Percentiles rank a stretch among this genome's conserved stretches.
These are phyloP conservation scores for Bicyclus anynana DNA, from an alignment of 1,140 invertebrate species.

Conservation along the genomic window DNA sequence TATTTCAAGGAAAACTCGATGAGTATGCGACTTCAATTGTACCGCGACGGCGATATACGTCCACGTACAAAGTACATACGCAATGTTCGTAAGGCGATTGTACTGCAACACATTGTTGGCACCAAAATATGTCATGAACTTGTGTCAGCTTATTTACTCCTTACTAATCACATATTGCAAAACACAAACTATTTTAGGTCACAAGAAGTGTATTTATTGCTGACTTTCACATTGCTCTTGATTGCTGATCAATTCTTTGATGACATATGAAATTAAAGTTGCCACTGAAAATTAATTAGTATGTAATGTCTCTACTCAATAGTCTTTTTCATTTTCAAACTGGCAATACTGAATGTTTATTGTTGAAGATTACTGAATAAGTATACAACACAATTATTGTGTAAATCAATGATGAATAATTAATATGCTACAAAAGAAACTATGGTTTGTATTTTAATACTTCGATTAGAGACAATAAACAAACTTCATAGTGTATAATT, in stretches of 20 bases:
- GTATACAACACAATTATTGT: background rate
- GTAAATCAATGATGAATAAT: background rate
- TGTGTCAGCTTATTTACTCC: background rate
- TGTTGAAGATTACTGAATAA: background rate
- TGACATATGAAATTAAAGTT: conserved; percentile 53
- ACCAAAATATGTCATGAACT: background rate
- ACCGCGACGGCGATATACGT: conserved; percentile 30
- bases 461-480: too few species aligned
- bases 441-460: too few species aligned
- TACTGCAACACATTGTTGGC: background rate
- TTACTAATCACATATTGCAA: conserved; percentile 16
- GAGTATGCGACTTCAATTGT: conserved; percentile 32
- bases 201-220: conserved; percentile 35
- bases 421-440: too few species aligned
- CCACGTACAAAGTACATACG: conserved; percentile 38
- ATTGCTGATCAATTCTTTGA: conserved; percentile 12
- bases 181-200: conserved; percentile 32
- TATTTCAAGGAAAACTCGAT: conserved; percentile 70
- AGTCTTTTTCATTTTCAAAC: background rate
- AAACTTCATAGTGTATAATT: too few species aligned
- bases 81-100: conserved; percentile 26
- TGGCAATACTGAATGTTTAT: background rate
- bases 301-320: background rate
- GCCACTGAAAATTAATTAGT: conserved; percentile 16
- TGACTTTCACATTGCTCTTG: conserved; percentile 51